These are phyloP conservation scores for Proctacanthus coquilletti DNA, from an alignment of 1,140 invertebrate species.

Conservation along the genomic window DNA sequence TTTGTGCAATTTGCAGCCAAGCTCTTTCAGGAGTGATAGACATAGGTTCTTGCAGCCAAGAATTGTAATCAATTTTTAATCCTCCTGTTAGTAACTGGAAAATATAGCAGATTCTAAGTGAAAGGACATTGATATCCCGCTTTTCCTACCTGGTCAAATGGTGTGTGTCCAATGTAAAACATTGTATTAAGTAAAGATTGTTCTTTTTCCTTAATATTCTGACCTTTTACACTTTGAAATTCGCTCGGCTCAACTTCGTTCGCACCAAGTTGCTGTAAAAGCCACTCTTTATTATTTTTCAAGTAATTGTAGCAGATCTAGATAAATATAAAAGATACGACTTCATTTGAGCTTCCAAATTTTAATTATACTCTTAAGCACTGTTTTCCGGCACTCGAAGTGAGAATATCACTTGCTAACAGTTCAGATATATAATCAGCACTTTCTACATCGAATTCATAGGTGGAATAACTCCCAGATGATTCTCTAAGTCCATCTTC, in stretches of 20 bases:
- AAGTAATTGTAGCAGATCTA: conserved; percentile 52
- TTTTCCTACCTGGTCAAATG: conserved; percentile 49
- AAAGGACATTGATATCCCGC: no score
- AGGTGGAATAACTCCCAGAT: conserved; percentile 9
- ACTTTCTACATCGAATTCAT: conserved; percentile 30
- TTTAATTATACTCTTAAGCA: conserved; percentile 33
- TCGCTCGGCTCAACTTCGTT: conserved; percentile 24
- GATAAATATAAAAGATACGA: conserved; percentile 6
- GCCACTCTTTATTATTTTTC: conserved; percentile 45
- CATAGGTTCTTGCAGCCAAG: conserved; percentile 36
- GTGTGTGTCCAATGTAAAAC: conserved; percentile 54
- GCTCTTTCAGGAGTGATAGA: conserved; percentile 35
- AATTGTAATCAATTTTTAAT: conserved; percentile 36
- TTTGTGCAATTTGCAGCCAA: conserved; percentile 34
- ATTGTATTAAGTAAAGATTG: conserved; percentile 47
- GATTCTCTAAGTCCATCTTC: conserved; percentile 13
- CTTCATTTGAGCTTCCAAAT: background rate
- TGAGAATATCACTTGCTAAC: conserved; percentile 36
- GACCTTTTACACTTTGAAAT: conserved; percentile 21
- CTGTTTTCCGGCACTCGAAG: conserved; percentile 34
- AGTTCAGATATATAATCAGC: conserved; percentile 34
- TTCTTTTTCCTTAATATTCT: conserved; percentile 35
- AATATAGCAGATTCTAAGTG: conserved; percentile 8
- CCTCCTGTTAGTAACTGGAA: conserved; percentile 33
- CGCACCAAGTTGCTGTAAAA: conserved; percentile 40